These are phyloP conservation scores for Zoanthus solanderi DNA, from an alignment of 92 coral and sea anemone species.

Conservation along the genomic window DNA sequence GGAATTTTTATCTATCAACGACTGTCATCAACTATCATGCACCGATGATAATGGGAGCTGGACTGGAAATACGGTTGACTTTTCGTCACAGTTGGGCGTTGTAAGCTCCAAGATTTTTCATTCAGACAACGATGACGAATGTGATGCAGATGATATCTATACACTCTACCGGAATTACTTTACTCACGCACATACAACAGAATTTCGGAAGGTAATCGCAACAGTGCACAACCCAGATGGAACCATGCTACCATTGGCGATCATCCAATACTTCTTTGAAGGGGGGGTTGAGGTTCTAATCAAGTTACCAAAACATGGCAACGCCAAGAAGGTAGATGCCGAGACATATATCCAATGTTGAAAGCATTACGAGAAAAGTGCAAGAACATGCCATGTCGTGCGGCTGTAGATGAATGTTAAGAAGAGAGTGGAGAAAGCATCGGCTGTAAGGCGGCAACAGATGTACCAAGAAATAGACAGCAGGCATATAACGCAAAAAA, in stretches of 20 bases:
- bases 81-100: too few species aligned
- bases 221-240: slow-evolving; percentile 59
- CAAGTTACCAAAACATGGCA: slow-evolving; percentile 61
- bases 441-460: slow-evolving; percentile 55
- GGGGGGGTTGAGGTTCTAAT: slow-evolving; percentile 67
- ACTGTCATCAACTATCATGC: too few species aligned
- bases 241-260: slow-evolving; percentile 40
- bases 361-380: slow-evolving; percentile 48
- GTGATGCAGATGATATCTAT: background rate
- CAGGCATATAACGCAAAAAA: slow-evolving; percentile 63
- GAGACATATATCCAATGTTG: slow-evolving; percentile 54
- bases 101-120: background rate
- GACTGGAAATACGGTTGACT: slow-evolving; percentile 27
- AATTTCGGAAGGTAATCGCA: slow-evolving; percentile 60
- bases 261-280: slow-evolving; percentile 62
- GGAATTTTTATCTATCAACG: too few species aligned
- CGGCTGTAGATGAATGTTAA: slow-evolving; percentile 63
- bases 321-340: slow-evolving; percentile 60
- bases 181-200: slow-evolving; percentile 56
- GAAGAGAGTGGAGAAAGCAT: slow-evolving; percentile 60
- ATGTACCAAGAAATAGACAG: slow-evolving; percentile 61
- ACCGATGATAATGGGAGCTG: slow-evolving; percentile 50
- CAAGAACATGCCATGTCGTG: slow-evolving; percentile 38
- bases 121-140: background rate
- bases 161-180: slow-evolving; percentile 47